A percentile compares a stretch with the other conserved stretches of the same genome.
phyloP scores from a whole-genome alignment of 2,113 vertebrate genomes.

The Stomatorhinus ivindoensis region DNA sequence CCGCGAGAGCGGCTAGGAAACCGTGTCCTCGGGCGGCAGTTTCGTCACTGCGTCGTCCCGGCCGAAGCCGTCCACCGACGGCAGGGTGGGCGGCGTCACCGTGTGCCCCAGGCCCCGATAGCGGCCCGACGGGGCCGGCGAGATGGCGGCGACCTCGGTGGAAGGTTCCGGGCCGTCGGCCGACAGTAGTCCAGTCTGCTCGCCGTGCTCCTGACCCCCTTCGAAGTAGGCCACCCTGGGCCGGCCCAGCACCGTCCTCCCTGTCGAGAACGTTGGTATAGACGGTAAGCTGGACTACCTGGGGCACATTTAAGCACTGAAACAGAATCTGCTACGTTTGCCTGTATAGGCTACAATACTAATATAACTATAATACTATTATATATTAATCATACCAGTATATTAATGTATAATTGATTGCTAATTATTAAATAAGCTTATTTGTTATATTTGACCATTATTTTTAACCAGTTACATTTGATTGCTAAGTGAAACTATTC shows the following conservation, averaged over 20 bases:
- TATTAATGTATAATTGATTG: too few species aligned
- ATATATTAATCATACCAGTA: neutral
- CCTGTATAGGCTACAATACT: neutral
- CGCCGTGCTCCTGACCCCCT: slow-evolving; percentile 70
- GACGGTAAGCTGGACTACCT: neutral
- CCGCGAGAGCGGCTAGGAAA: neutral
- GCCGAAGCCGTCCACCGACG: slow-evolving; percentile 52
- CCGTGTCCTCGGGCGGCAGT: slow-evolving; percentile 36
- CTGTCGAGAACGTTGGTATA: slow-evolving; percentile 34
- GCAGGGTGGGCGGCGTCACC: slow-evolving; percentile 70
- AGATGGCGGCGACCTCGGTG: slow-evolving; percentile 66
- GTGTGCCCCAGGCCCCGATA: slow-evolving; percentile 90
- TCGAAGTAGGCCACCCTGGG: slow-evolving; percentile 82
- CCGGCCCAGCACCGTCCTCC: slow-evolving; percentile 87
- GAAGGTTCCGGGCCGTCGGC: slow-evolving; percentile 72
- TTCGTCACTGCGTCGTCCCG: slow-evolving; percentile 43
- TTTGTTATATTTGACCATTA: neutral
- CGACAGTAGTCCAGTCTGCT: slow-evolving; percentile 84
- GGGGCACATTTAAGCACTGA: neutral
- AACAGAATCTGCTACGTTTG: neutral
- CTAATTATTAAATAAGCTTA: neutral
- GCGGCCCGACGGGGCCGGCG: slow-evolving; percentile 74
- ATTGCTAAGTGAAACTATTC: neutral
- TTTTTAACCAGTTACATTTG: neutral
- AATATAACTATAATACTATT: neutral